Conservation (phyloP, 1,140 invertebrate species). For the Grapholita molesta region DNA sequence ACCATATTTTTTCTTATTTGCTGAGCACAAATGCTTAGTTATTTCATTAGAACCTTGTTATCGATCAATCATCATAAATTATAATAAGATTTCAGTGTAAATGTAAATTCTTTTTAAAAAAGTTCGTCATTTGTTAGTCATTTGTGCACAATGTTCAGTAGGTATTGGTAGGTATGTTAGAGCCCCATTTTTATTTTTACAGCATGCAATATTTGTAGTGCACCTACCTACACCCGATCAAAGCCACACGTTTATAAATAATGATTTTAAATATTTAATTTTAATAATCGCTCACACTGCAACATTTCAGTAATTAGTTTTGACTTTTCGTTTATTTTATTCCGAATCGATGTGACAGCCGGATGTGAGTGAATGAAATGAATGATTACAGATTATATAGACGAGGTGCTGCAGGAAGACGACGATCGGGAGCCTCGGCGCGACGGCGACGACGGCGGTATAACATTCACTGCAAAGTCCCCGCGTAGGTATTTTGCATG, state of each 20-base stretch:
- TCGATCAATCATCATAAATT: background rate
- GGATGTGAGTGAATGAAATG: conserved; percentile 1
- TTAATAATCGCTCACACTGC: background rate
- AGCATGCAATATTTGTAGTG: conserved; percentile 17
- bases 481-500: conserved; percentile 85
- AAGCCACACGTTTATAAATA: background rate
- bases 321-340: background rate
- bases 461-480: conserved; percentile 91
- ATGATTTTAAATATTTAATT: background rate
- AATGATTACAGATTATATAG: conserved; percentile 85
- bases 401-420: conserved; percentile 87
- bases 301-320: background rate
- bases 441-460: conserved; percentile 88
- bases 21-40: conserved; percentile 39
- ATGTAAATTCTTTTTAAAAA: background rate
- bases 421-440: conserved; percentile 80
- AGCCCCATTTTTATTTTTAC: background rate
- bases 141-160: background rate
- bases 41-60: conserved; percentile 23
- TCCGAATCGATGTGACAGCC: background rate
- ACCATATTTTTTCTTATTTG: conserved; percentile 40
- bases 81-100: background rate
- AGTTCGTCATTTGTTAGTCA: background rate
- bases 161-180: too few species aligned
- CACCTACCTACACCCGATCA: background rate